phyloP scores from a whole-genome alignment of 1,140 invertebrate species.

The Tribolium castaneum region DNA sequence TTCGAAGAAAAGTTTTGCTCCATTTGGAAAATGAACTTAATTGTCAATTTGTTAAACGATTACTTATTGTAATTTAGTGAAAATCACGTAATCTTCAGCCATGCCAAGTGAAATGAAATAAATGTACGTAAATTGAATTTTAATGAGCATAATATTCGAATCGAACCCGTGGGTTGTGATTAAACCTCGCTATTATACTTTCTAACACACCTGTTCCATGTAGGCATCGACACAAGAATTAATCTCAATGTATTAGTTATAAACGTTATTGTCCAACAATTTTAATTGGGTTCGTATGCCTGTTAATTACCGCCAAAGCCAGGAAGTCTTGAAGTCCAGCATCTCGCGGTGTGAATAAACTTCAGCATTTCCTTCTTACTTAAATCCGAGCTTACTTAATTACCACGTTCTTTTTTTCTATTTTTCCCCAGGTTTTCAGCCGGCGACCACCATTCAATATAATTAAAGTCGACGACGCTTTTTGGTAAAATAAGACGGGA shows the following conservation, averaged over 20 bases:
- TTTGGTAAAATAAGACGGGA: conserved; percentile 38
- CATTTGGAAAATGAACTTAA: background rate
- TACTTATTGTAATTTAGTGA: too few relatives aligned
- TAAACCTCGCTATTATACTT: conserved; percentile 20
- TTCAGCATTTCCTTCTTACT: background rate
- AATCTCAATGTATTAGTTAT: conserved; percentile 17
- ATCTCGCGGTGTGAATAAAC: background rate
- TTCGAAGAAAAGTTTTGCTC: background rate
- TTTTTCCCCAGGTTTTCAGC: conserved; percentile 30
- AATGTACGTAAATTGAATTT: background rate
- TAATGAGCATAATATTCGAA: background rate
- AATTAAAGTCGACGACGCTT: conserved; percentile 39
- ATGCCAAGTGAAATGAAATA: background rate
- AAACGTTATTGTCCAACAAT: conserved; percentile 17
- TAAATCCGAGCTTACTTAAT: conserved; percentile 4
- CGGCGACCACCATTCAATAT: conserved; percentile 40
- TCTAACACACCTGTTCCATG: conserved; percentile 25
- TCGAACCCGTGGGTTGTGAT: conserved; percentile 1
- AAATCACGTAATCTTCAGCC: too few relatives aligned
- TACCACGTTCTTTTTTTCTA: conserved; percentile 17
- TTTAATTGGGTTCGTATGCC: conserved; percentile 8
- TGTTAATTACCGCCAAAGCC: background rate
- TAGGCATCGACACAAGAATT: conserved; percentile 7
- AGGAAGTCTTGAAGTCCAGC: background rate
- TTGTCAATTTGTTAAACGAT: background rate